A percentile compares a stretch with the other conserved stretches of the same genome.
Conservation (phyloP, 2,113 vertebrate species). For the Casuarius casuarius region DNA sequence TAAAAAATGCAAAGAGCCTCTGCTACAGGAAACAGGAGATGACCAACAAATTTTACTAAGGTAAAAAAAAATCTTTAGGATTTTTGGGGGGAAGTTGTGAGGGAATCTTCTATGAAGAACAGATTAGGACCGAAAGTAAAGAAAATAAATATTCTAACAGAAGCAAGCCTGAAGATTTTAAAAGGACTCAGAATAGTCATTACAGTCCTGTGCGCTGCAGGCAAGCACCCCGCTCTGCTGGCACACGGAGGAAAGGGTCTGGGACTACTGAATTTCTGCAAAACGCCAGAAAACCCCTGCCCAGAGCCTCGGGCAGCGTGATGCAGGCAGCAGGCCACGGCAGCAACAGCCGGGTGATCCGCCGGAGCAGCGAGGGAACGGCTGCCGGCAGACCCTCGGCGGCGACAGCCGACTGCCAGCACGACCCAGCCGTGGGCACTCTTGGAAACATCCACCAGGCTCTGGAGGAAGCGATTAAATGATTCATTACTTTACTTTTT, state of each 20-base stretch:
- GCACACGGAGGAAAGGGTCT: neutral
- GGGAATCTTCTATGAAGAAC: neutral
- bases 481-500: neutral
- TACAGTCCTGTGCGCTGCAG: fast-evolving
- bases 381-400: fast-evolving
- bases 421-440: neutral
- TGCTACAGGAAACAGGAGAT: neutral
- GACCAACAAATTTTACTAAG: neutral
- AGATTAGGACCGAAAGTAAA: neutral
- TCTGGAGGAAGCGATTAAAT: no score
- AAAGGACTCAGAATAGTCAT: neutral
- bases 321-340: fast-evolving
- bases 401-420: fast-evolving
- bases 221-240: neutral
- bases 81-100: neutral
- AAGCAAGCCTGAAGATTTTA: neutral
- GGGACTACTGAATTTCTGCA: neutral
- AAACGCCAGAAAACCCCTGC: fast-evolving
- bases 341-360: neutral
- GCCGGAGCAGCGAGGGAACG: no score
- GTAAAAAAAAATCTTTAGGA: neutral
- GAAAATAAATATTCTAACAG: neutral
- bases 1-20: fast-evolving
- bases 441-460: no score
- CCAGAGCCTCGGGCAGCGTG: fast-evolving